These are phyloP conservation scores for Falco berigora DNA, from an alignment of 2,797 vertebrate species.

Conservation along the genomic window DNA sequence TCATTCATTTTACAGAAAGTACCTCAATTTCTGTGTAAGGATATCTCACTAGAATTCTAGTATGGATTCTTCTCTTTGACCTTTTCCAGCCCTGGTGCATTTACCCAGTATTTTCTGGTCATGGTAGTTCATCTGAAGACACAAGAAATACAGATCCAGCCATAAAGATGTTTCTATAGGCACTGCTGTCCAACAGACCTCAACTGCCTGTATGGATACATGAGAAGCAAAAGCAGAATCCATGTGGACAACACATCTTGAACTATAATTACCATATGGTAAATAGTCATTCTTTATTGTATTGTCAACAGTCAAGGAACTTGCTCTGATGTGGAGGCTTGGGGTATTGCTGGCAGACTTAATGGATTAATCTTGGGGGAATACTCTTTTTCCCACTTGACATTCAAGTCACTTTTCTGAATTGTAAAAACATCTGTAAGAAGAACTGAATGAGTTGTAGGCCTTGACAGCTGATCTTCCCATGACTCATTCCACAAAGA, in stretches of 20 bases:
- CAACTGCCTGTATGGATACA: background rate
- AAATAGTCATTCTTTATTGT: slow-evolving; percentile 49
- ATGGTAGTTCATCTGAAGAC: background rate
- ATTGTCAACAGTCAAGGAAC: slow-evolving; percentile 41
- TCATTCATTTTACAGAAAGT: background rate
- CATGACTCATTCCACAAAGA: slow-evolving; percentile 32
- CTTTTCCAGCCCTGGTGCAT: background rate
- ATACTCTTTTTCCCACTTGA: slow-evolving; percentile 41
- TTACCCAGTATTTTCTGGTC: background rate
- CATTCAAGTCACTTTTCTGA: slow-evolving; percentile 41
- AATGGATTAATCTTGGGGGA: slow-evolving; percentile 41
- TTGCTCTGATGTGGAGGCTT: slow-evolving; percentile 38
- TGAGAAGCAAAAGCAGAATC: slow-evolving; percentile 12
- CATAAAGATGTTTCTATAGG: background rate
- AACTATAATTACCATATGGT: slow-evolving; percentile 41
- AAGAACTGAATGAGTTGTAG: slow-evolving; percentile 48
- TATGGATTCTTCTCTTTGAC: background rate
- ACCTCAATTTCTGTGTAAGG: background rate
- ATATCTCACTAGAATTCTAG: background rate
- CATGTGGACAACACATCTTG: slow-evolving; percentile 53
- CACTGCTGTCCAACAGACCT: background rate
- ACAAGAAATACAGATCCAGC: background rate
- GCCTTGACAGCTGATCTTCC: slow-evolving; percentile 47
- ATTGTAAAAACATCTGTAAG: slow-evolving; percentile 57
- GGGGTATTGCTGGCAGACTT: slow-evolving; percentile 31